Base-by-base conservation (phyloP, 2,797 vertebrate genomes). In the Paratrypauchen microcephalus region DNA sequence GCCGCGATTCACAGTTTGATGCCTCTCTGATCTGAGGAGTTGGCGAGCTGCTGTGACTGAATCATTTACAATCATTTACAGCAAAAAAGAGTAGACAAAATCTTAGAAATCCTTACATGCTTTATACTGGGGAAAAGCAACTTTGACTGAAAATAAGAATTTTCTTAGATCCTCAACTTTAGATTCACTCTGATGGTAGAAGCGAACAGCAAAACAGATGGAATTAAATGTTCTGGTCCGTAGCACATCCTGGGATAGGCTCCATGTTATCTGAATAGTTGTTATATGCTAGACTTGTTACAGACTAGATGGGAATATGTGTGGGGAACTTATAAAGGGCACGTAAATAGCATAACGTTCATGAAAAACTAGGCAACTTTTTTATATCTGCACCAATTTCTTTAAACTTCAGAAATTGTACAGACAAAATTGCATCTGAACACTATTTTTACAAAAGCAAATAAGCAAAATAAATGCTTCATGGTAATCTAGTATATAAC, bases 1-100 rank as follows among this genome's bases (percentile, higher is more conserved):
- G 83, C 77, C 74, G 82, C 80, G 73, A 89, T 88, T 90, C 86
- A 86, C 88, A 77, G 83, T 88, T 88, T 85, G 75, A 89, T 84
- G 79, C 77, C 57, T 79, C 57, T 79, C 77, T 86, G 77, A 87
- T 85, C 87, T 85, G 81, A 66, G 72, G 73, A 76, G 71, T 79
- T 87, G 78, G 76, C 83, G 82, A 79, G 83, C 78, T 73, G 74
- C 63, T 24, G 39, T 71, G 74, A 87, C 77, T 85, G 82, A 83
- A 86, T 79, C 64, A 71, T 73, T 84, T 63, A 68, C 13, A 24
- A 71, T 9, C 9, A 79, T 79, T 79, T 11, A 59, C 16, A 18
- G 19, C 23, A 77, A 79, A 81, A 70, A 63, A 36, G 21, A 75
- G 69, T 59, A 82, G 36, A n/a, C 5, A 62, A 68, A 73, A 47